These are phyloP conservation scores for Sminthurides bifidus DNA, from an alignment of 1,140 invertebrate species.

Conservation along the genomic window DNA sequence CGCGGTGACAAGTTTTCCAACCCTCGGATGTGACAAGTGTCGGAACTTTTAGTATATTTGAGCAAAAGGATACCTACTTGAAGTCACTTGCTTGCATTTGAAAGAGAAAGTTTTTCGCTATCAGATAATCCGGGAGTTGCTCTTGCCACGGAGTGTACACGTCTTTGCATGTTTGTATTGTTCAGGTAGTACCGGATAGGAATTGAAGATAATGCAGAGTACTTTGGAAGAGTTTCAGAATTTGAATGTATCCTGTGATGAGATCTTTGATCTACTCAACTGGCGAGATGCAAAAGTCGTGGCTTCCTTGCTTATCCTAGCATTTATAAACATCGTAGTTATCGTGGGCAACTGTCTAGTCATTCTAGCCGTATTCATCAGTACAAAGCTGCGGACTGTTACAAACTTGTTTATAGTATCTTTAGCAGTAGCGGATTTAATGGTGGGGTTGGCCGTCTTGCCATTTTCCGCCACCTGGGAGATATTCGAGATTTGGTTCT, in stretches of 20 bases:
- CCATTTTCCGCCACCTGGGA: constrained; percentile 80
- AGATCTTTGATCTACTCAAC: constrained; percentile 22
- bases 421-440: constrained; percentile 77
- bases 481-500: constrained; percentile 73
- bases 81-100: no score
- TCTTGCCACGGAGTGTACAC: no score
- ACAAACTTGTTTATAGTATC: constrained; percentile 93
- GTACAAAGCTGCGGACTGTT: constrained; percentile 73
- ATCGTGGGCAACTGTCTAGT: constrained; percentile 81
- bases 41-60: no score
- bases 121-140: no score
- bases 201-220: constrained; percentile 5
- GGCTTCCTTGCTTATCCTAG: constrained; percentile 59
- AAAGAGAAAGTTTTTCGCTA: no score
- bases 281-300: constrained; percentile 37
- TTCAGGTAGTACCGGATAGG: no score
- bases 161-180: no score
- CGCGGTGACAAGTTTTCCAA: no score
- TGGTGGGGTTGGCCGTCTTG: constrained; percentile 74
- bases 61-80: no score
- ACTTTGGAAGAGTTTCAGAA: constrained; percentile 11
- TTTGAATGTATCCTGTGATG: constrained; percentile 27
- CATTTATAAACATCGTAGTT: constrained; percentile 71
- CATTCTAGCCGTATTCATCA: constrained; percentile 78
- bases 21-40: no score